Conservation (phyloP, 53 echinoderm and acorn worm genomes). For the Arbacia lixula region DNA sequence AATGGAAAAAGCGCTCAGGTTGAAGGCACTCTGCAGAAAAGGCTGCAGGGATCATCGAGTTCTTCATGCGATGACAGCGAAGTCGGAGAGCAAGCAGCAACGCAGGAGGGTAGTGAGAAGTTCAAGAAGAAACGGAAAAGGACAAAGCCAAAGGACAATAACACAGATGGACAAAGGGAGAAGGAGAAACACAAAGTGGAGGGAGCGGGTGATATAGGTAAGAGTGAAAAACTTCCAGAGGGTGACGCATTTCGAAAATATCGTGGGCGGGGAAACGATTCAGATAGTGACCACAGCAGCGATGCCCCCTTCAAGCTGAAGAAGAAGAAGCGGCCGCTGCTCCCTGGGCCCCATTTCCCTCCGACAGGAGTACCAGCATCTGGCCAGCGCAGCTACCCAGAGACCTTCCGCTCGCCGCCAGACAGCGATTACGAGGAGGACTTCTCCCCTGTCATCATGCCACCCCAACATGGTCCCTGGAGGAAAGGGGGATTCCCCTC, state of each 20-base stretch:
- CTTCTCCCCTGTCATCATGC: conserved; percentile 1
- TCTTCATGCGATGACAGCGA: conserved; percentile 47
- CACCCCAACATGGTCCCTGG: not conserved
- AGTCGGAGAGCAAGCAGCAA: conserved; percentile 9
- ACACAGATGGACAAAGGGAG: conserved; percentile 12
- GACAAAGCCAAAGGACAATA: conserved; percentile 40
- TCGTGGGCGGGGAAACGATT: conserved; percentile 53
- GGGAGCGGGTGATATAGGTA: not conserved
- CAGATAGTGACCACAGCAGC: conserved; percentile 46
- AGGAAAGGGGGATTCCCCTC: conserved; percentile 69
- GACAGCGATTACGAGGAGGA: conserved; percentile 66
- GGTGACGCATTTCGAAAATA: conserved; percentile 63
- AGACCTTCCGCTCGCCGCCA: conserved; percentile 10
- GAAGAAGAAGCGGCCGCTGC: not conserved
- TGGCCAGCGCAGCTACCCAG: not conserved
- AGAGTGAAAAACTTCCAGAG: conserved; percentile 49
- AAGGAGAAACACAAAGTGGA: not conserved
- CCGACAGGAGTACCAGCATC: too few relatives aligned
- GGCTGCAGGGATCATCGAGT: not conserved
- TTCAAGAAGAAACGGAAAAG: conserved; percentile 74
- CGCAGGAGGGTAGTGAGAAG: conserved; percentile 28
- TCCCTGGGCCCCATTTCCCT: not conserved
- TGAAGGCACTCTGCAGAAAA: not conserved
- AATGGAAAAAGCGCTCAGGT: not conserved
- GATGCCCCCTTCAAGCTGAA: conserved; percentile 12